phyloP scores from a whole-genome alignment of 2,113 vertebrate genomes.

The Hyperoodon ampullatus region DNA sequence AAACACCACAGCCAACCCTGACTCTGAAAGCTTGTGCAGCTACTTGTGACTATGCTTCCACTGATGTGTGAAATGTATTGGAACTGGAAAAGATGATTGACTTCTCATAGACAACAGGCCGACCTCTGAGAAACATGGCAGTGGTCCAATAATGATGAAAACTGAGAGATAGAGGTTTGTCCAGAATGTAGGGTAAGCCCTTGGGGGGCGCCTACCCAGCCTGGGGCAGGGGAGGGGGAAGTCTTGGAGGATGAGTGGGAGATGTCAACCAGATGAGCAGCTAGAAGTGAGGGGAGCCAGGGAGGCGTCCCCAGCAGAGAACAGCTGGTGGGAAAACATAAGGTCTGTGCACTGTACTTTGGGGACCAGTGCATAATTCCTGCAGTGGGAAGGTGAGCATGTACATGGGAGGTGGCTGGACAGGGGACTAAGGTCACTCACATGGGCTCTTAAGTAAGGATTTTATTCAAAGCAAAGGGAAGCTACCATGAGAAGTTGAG shows the following conservation, averaged over 20 bases:
- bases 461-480: background rate
- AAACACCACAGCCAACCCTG: background rate
- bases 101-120: background rate
- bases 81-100: background rate
- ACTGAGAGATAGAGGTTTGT: background rate
- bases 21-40: background rate
- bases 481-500: too few species aligned
- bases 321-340: rapidly evolving
- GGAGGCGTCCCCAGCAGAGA: background rate
- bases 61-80: background rate
- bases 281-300: rapidly evolving
- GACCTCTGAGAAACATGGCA: background rate
- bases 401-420: background rate
- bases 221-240: rapidly evolving
- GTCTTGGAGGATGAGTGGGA: background rate
- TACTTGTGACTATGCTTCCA: rapidly evolving
- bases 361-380: background rate
- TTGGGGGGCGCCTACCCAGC: rapidly evolving
- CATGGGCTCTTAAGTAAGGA: rapidly evolving
- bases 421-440: background rate
- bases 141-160: background rate
- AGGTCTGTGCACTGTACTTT: rapidly evolving
- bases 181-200: background rate
- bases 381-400: rapidly evolving
- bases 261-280: background rate